Evolutionary conservation across 2,113 vertebrate species (phyloP).

Genomic region (Mustela lutreola): DNA sequence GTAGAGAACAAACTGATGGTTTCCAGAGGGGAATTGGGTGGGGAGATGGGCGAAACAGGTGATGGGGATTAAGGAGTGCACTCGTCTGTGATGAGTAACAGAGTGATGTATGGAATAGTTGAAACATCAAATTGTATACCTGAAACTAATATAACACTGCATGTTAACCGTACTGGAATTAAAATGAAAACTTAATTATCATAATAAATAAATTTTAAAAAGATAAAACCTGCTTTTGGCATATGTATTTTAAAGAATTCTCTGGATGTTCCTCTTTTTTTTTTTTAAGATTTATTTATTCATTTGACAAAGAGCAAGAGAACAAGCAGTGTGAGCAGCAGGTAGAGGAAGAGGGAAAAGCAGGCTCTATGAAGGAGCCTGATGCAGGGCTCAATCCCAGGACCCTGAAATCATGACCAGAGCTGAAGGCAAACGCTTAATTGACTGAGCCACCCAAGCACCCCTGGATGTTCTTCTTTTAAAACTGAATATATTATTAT

Average conservation of each 20-base stretch:
- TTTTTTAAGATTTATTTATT: too few species aligned
- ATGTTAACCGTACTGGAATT: neutral
- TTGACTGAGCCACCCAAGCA: neutral
- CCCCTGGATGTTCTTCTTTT: neutral
- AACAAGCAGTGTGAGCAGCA: too few species aligned
- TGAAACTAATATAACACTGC: neutral
- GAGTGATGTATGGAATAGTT: neutral
- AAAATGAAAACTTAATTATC: neutral
- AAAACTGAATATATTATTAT: neutral
- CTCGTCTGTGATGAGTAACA: neutral
- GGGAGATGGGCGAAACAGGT: neutral
- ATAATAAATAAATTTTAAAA: neutral
- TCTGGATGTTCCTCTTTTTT: neutral
- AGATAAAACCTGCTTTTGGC: neutral
- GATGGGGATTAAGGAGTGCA: neutral
- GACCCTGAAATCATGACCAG: neutral
- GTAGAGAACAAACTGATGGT: neutral
- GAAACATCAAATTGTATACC: neutral
- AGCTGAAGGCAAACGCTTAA: neutral
- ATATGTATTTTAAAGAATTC: neutral
- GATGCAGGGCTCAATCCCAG: neutral
- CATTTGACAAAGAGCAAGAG: too few species aligned
- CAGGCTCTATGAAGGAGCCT: neutral
- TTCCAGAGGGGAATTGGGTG: neutral
- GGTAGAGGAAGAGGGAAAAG: neutral